Percentiles rank a stretch among this genome's conserved stretches.
phyloP scores from a whole-genome alignment of 1,140 invertebrate species.

The Portunus trituberculatus region DNA sequence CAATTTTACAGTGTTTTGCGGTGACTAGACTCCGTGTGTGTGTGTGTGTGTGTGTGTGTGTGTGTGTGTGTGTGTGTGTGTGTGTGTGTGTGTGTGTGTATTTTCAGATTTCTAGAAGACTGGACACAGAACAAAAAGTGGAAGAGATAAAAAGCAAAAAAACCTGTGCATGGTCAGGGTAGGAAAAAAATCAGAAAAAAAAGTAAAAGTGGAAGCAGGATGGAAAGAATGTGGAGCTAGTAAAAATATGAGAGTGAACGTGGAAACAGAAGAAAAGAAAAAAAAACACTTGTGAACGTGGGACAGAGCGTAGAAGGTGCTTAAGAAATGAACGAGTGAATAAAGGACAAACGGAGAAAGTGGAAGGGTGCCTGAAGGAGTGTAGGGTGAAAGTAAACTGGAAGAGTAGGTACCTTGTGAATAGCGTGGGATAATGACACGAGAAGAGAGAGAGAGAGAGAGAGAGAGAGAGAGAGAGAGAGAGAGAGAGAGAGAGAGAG shows the following conservation, averaged over 20 bases:
- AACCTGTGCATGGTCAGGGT: not conserved
- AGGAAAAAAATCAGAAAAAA: not conserved
- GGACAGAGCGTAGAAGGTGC: too few species aligned
- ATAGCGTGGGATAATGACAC: not conserved
- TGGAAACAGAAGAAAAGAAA: not conserved
- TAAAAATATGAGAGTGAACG: too few species aligned
- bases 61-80: conserved; percentile 9
- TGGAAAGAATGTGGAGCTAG: not conserved
- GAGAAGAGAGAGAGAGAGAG: not conserved
- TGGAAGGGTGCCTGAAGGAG: not conserved
- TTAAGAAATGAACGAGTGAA: not conserved
- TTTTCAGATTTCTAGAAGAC: not conserved
- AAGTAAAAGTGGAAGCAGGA: not conserved
- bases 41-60: not conserved
- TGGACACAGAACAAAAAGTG: too few species aligned
- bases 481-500: not conserved
- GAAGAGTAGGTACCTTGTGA: too few species aligned
- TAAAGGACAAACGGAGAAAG: not conserved
- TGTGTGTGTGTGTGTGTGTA: conserved; percentile 9
- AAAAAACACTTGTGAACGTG: not conserved
- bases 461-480: not conserved
- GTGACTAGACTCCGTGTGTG: too few species aligned
- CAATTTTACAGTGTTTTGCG: too few species aligned
- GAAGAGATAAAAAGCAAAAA: not conserved
- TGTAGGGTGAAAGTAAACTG: not conserved